These are phyloP conservation scores for Hephaestus fuliginosus DNA, from an alignment of 2,797 vertebrate genomes.

Conservation along the genomic window DNA sequence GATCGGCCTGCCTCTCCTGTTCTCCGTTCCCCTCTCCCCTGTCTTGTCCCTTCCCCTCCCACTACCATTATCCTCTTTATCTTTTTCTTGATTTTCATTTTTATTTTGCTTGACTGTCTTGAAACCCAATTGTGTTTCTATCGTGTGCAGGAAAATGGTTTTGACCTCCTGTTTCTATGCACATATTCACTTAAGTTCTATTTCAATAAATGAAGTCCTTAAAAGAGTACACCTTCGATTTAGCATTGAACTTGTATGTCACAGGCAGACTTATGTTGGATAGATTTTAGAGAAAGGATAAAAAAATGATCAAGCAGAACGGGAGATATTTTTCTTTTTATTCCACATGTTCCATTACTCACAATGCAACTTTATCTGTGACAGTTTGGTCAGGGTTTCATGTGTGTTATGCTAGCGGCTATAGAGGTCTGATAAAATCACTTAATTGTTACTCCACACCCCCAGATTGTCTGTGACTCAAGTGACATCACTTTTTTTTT, in stretches of 20 bases:
- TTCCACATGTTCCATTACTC: neutral
- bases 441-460: no score
- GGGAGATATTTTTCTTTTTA: neutral
- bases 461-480: neutral
- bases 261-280: neutral
- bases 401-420: neutral
- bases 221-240: neutral
- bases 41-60: slow-evolving; percentile 15
- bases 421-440: no score
- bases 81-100: neutral
- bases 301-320: neutral
- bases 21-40: slow-evolving; percentile 31
- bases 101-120: slow-evolving; percentile 1
- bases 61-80: neutral
- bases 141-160: neutral
- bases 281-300: neutral
- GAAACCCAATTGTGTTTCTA: neutral
- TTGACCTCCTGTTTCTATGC: neutral
- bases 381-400: neutral
- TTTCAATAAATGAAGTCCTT: neutral
- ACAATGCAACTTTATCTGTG: neutral
- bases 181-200: neutral
- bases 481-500: neutral
- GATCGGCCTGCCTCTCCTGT: slow-evolving; percentile 72
- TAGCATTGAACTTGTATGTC: neutral